These are phyloP conservation scores for Brachylomia viminalis DNA, from an alignment of 2,888 invertebrate genomes.

Conservation along the genomic window DNA sequence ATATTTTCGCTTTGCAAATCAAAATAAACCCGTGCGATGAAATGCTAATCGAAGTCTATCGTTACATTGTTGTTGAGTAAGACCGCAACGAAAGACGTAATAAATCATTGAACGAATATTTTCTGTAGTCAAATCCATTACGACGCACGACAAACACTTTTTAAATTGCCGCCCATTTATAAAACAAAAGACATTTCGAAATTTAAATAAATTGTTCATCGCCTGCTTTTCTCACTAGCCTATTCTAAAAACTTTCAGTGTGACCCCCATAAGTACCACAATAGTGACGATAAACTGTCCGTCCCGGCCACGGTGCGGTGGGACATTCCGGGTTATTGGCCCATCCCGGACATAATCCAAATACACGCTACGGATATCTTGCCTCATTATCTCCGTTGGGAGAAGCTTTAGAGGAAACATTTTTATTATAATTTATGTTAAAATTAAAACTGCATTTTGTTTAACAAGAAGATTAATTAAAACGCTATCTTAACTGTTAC, in stretches of 20 bases:
- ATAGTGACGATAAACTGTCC: slow-evolving; percentile 51
- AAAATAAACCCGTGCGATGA: no score
- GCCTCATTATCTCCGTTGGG: not conserved
- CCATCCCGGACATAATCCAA: slow-evolving; percentile 20
- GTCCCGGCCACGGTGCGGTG: not conserved
- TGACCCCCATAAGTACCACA: slow-evolving; percentile 10
- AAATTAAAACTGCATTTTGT: slow-evolving; percentile 11
- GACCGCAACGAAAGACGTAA: no score
- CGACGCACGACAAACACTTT: no score
- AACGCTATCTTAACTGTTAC: not conserved
- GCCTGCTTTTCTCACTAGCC: no score
- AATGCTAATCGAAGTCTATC: no score
- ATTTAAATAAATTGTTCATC: no score
- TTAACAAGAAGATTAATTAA: slow-evolving; percentile 17
- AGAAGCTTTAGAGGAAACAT: not conserved
- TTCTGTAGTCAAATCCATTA: no score
- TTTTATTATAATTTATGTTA: slow-evolving; percentile 17
- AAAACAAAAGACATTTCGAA: no score
- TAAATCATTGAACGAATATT: no score
- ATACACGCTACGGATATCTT: not conserved
- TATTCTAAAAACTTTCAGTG: no score
- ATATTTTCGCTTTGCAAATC: not conserved
- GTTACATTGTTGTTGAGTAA: no score
- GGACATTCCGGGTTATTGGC: slow-evolving; percentile 32
- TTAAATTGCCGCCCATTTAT: no score